Base-by-base conservation (phyloP, 2,888 invertebrate genomes). In the Elysia crispata region DNA sequence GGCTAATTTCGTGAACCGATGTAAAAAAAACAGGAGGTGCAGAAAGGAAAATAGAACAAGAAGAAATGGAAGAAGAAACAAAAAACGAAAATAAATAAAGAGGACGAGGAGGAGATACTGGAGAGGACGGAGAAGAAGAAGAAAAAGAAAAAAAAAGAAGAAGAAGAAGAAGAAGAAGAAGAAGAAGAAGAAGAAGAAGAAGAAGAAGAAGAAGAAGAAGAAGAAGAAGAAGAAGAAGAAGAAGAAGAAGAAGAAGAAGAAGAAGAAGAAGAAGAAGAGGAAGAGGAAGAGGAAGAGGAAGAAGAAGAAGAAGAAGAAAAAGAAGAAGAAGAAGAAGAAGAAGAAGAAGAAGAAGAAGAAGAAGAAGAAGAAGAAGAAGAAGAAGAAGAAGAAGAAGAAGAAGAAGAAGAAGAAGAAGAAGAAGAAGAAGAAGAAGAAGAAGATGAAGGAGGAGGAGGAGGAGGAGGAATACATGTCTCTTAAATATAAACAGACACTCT, bases 51-150 rank as follows among this genome's bases (percentile, higher is more conserved):
- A n/a, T n/a, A n/a, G n/a, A n/a, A n/a, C n/a, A n/a, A n/a, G n/a
- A n/a, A n/a, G n/a, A n/a, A n/a, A n/a, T n/a, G n/a, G n/a, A n/a
- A n/a, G n/a, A n/a, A n/a, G n/a, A n/a, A n/a, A n/a, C n/a, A n/a
- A n/a, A n/a, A n/a, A n/a, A n/a, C n/a, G n/a, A n/a, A n/a, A n/a
- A n/a, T n/a, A n/a, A n/a, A n/a, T n/a, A n/a, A n/a, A n/a, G n/a
- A n/a, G n/a, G n/a, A n/a, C n/a, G n/a, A n/a, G n/a, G n/a, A n/a
- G n/a, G n/a, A n/a, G n/a, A n/a, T n/a, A n/a, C n/a, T n/a, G n/a
- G n/a, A n/a, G 76, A 31, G 11, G 28, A 54, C 23, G 57, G 54
- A 28, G 30, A n/a, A 77, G 77, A 23, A 11, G 62, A 66, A 31
- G 33, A 31, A 76, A 28, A 8, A 49, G 49, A 60, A 33, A 70